A percentile compares a stretch with the other conserved stretches of the same genome.
Conservation (phyloP, 2,113 vertebrate species). For the Nesospiza acunhae region DNA sequence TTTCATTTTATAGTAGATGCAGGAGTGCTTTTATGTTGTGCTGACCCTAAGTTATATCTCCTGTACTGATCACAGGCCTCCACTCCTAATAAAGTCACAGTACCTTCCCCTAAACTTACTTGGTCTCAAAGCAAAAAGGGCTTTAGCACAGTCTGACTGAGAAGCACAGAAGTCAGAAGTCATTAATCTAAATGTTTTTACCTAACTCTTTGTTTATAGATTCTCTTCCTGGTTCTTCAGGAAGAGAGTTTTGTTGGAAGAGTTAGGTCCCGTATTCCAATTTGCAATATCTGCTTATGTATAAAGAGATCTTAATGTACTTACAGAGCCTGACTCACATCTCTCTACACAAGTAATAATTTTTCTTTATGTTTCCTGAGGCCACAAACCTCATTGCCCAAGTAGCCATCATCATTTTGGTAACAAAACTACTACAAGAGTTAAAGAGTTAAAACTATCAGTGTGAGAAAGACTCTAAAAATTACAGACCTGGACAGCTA, state of each 20-base stretch:
- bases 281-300: neutral
- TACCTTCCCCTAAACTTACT: neutral
- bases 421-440: neutral
- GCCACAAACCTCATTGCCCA: neutral
- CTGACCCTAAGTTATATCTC: neutral
- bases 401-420: neutral
- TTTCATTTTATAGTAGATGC: neutral
- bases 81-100: neutral
- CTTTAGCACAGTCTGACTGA: neutral
- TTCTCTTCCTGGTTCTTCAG: neutral
- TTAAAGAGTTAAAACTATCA: neutral
- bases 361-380: neutral
- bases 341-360: neutral
- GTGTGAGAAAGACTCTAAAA: neutral
- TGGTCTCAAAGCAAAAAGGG: neutral
- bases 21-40: neutral
- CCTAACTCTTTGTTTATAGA: neutral
- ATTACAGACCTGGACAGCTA: rapidly evolving
- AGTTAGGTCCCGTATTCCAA: neutral
- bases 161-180: neutral
- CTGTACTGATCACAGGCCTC: neutral
- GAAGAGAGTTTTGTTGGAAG: neutral
- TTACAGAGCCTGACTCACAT: neutral
- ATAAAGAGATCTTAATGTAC: neutral
- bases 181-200: neutral